Base-by-base conservation (phyloP, 2,888 invertebrate genomes). In the Cataglyphis livida region DNA sequence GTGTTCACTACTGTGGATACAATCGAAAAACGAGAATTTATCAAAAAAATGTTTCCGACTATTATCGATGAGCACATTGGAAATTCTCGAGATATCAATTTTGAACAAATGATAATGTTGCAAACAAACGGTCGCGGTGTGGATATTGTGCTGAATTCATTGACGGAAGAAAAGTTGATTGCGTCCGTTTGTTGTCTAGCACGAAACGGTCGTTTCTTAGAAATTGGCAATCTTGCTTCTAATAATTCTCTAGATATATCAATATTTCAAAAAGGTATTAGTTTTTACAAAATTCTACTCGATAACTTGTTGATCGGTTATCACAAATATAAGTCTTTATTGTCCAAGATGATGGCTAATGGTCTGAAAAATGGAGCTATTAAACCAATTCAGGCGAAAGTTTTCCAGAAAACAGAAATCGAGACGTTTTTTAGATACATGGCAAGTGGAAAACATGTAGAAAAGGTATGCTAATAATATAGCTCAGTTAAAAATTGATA, bases 111-210 rank as follows among this genome's bases (percentile, higher is more conserved):
- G 96, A 96, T 99, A 78, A 95, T 97, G 89, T 95, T 95, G 62
- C 96, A 97, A 91, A 99, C 99, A 0, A 96, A 97, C 15, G 99
- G 99, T 18, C 96, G 96, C 90, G 99, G 99, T 65, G 99, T 99
- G 0, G 98, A 99, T 92, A 95, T 98, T 75, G 97, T 99, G 0
- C 95, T 99, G 10, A 99, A 99, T 85, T 99, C 9, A 95, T 98
- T 99, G 65, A 97, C 99, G 0, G 99, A 98, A 92, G 99, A 99
- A 66, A 99, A 99, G 94, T 95, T 99, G 0, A 96, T 96, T 92
- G 97, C 96, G 0, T 96, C 96, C 0, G 94, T 96, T 0, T 95
- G 96, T 7, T 97, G 97, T 89, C 93, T 97, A 9, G 96, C 95
- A 0, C 89, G 89, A 6, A 95, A 95, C 1, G 97, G 98, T 15